Evolutionary conservation across 2,888 invertebrate species (phyloP).

Genomic region (Oscheius sp.): DNA sequence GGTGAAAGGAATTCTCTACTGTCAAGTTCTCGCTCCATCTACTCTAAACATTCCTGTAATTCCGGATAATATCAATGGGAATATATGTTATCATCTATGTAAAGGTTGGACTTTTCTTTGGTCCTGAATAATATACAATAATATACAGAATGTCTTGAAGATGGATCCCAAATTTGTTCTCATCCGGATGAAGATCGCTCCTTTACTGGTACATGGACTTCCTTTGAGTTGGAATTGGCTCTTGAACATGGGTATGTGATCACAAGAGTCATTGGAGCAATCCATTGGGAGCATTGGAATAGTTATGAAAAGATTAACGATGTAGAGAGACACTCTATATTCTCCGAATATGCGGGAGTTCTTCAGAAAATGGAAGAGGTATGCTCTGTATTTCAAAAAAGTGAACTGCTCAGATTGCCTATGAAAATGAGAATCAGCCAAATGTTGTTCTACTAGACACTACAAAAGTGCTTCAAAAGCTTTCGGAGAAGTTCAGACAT

Average conservation of each 20-base stretch:
- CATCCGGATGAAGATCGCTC: conserved; percentile 2
- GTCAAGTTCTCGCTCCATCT: conserved; percentile 18
- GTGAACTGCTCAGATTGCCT: neutral
- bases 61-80: conserved; percentile 12
- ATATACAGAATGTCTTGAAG: conserved; percentile 12
- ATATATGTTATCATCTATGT: conserved; percentile 11
- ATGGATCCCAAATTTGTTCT: neutral
- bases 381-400: neutral
- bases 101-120: neutral
- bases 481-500: conserved; percentile 11
- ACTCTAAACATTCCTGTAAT: conserved; percentile 5
- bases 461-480: neutral
- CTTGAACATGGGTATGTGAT: conserved; percentile 27
- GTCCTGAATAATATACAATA: neutral
- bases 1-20: conserved; percentile 25
- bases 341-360: conserved; percentile 13
- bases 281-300: conserved; percentile 11
- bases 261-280: conserved; percentile 14
- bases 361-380: neutral
- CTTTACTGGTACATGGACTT: conserved; percentile 25
- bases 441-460: neutral
- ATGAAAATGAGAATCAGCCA: neutral
- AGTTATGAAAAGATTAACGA: neutral
- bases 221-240: conserved; percentile 22
- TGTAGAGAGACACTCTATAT: neutral